Percentiles rank a stretch among this genome's conserved stretches.
Conservation (phyloP, 2,113 vertebrate genomes). For the Gila orcuttii region DNA sequence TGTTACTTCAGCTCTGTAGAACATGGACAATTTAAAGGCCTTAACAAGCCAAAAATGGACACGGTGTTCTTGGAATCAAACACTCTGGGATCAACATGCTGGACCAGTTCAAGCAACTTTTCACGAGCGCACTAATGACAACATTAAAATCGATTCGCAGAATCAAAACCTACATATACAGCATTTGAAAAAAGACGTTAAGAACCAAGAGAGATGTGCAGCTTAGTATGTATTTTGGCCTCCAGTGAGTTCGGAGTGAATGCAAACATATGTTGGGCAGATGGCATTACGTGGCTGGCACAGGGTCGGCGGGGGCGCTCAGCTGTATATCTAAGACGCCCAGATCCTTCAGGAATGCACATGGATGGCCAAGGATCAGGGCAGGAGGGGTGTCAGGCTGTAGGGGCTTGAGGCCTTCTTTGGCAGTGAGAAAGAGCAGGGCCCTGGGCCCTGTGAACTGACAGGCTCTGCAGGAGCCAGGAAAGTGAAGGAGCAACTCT, state of each 20-base stretch:
- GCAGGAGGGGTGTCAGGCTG: slow-evolving; percentile 37
- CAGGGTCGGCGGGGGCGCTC: slow-evolving; percentile 63
- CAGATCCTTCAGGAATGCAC: slow-evolving; percentile 66
- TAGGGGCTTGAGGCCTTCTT: slow-evolving; percentile 21
- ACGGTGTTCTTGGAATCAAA: slow-evolving; percentile 18
- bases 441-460: slow-evolving; percentile 4
- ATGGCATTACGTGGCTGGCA: slow-evolving; percentile 64
- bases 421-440: slow-evolving; percentile 36
- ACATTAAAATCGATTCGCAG: not conserved
- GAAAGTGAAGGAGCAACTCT: slow-evolving; percentile 8
- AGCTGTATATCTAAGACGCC: slow-evolving; percentile 64
- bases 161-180: not conserved
- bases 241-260: not conserved
- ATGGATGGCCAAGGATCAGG: slow-evolving; percentile 64
- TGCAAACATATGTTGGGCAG: slow-evolving; percentile 70
- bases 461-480: slow-evolving; percentile 31
- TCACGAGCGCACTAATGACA: not conserved
- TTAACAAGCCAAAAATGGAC: slow-evolving; percentile 29
- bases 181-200: not conserved
- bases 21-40: slow-evolving; percentile 68
- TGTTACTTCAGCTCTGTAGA: slow-evolving; percentile 77
- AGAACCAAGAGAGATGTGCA: not conserved
- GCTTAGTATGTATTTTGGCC: not conserved
- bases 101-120: not conserved
- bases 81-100: not conserved